A percentile compares a stretch with the other conserved stretches of the same genome.
phyloP scores from a whole-genome alignment of 2,888 invertebrate genomes.

The Thera britannica region DNA sequence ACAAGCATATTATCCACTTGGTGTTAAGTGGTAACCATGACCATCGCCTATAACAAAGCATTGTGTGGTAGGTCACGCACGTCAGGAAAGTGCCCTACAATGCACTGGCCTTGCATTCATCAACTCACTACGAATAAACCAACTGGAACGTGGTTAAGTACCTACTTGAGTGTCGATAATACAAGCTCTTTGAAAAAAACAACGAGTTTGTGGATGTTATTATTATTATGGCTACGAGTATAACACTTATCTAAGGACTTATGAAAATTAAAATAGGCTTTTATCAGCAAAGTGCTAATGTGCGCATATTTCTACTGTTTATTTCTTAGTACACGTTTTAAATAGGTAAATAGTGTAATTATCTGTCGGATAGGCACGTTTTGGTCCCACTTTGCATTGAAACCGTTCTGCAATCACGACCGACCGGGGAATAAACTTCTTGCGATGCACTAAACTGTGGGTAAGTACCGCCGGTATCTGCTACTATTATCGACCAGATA shows the following conservation, averaged over 20 bases:
- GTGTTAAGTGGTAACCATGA: too few relatives aligned
- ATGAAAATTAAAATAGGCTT: neutral
- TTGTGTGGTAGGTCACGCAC: too few relatives aligned
- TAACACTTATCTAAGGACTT: neutral
- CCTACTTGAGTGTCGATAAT: neutral
- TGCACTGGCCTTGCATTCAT: too few relatives aligned
- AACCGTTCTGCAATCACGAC: conserved; percentile 8
- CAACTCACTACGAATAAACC: too few relatives aligned
- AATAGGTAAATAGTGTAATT: conserved; percentile 12
- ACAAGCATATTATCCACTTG: too few relatives aligned
- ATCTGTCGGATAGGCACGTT: conserved; percentile 12
- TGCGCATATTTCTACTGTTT: neutral
- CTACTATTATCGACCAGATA: conserved; percentile 14
- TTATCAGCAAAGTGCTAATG: neutral
- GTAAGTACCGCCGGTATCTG: conserved; percentile 5
- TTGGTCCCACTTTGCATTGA: conserved; percentile 11
- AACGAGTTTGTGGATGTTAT: too few relatives aligned
- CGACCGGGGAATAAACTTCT: conserved; percentile 5
- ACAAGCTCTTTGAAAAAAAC: neutral
- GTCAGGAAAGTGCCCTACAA: too few relatives aligned
- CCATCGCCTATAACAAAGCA: too few relatives aligned
- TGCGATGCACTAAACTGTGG: conserved; percentile 4
- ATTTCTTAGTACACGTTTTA: neutral
- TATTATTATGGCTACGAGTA: too few relatives aligned
- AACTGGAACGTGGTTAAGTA: too few relatives aligned